Evolutionary conservation across 2,113 vertebrate species (phyloP), one percentile per base, ranked within the genome.

Genomic region (Menura novaehollandiae): DNA sequence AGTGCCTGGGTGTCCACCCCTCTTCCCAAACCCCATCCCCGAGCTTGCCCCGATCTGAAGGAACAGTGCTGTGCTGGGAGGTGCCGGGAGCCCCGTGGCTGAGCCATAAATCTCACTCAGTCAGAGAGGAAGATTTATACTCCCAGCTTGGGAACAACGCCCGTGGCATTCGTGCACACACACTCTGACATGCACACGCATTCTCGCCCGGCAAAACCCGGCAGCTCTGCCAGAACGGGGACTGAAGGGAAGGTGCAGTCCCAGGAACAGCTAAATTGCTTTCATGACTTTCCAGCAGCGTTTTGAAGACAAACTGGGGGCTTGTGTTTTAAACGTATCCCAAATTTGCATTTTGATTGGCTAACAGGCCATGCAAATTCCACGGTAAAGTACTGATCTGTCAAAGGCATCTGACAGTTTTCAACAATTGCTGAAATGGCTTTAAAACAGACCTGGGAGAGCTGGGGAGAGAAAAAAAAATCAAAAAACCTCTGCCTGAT

Each of bases 291-390:
- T 93, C 96, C 95, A 94, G 96, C 83, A 93, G 95, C 32, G 20
- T 87, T 95, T 97, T 39, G 89, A 97, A 97, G 97, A 98, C 96
- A 97, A 97, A 97, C 58, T 95, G 93, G 91, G 76, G 91, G 93
- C 86, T 97, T 96, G 93, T 97, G 93, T 97, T 98, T 97, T 97
- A 97, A 97, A 97, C 92, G 97, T 97, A 95, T 91, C 90, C 92
- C 88, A 17, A 93, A 98, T 98, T 98, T 98, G 97, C 98, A 98
- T 98, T 97, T 97, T 97, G 97, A 98, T 98, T 97, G 97, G 97
- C 91, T 89, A 97, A 90, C 69, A 83, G 93, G 96, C 97, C 95
- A 80, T 91, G 95, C 91, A 95, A 96, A 97, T 97, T 97, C 96
- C 90, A 96, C 12, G 1, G 94, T 85, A 97, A 98, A 95, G 95